Conservation (phyloP, 2,113 vertebrate genomes). For the Tragelaphus scriptus region DNA sequence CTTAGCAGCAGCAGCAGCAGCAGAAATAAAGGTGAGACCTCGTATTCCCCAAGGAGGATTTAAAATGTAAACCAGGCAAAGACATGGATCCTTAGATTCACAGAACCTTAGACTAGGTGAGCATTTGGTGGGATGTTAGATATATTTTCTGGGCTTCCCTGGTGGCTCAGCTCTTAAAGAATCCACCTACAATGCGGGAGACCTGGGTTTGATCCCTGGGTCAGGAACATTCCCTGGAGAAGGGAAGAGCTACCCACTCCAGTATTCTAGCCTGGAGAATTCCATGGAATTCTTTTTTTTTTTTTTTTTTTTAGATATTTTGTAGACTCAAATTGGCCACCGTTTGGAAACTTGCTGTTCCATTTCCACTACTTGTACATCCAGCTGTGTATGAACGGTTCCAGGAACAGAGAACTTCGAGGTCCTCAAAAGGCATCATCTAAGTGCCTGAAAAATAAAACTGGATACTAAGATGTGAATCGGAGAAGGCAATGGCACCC, state of each 20-base stretch:
- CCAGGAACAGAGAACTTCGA: background rate
- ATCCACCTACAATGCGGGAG: fast-evolving
- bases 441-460: background rate
- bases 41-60: background rate
- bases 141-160: background rate
- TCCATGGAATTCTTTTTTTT: background rate
- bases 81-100: background rate
- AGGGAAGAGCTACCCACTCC: fast-evolving
- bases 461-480: background rate
- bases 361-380: background rate
- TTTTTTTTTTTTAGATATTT: background rate
- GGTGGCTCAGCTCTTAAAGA: background rate
- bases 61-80: background rate
- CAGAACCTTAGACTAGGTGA: background rate
- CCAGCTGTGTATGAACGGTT: background rate
- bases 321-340: background rate
- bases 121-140: background rate
- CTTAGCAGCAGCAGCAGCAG: too few species aligned
- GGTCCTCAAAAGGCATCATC: background rate
- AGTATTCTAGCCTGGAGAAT: background rate
- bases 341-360: background rate
- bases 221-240: background rate
- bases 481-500: too few species aligned
- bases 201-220: background rate
- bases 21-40: background rate